Evolutionary conservation across 2,113 vertebrate species (phyloP), one percentile per base, ranked within the genome.

Genomic region (Glareola pratincola): DNA sequence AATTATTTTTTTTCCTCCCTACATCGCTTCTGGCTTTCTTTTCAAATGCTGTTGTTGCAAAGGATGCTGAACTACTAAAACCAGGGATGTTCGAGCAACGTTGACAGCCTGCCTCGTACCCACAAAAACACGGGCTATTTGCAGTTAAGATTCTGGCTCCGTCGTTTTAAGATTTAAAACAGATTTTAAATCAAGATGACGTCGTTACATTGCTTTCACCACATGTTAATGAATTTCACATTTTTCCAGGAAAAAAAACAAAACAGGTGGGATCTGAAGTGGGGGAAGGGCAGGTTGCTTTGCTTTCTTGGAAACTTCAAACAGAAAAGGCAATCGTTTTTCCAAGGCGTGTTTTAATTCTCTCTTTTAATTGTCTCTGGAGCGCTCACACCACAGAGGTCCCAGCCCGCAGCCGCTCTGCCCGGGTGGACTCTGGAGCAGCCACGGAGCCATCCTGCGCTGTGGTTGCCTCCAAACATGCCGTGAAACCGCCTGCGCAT

Each of bases 221-320:
- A 96, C 91, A 97, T 83, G 81, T 92, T 96, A 97, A 97, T 95
- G 91, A 91, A 94, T 95, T 94, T 95, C 95, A 97, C 81, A 80
- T 97, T 97, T 96, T 95, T 94, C 91, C 67, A 80, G 71, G 77
- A 32, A 39, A 34, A 62, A 74, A 57, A 85, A 5, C 68, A 76
- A 95, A 96, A 91, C 96, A 97, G 97, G 94, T 97, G 91, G 95
- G 91, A 92, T 91, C 66, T 69, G 60, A 59, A 91, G 39, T 1
- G 1, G 92, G 87, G 94, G 86, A 93, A 88, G 92, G 90, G 94
- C 64, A 86, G 30, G 63, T 76, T 76, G 77, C 57, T 91, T 83
- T 77, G 78, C 78, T 93, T 93, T 93, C 71, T 76, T 72, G 69
- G 92, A 93, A 92, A 86, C 74, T 76, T 93, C 26, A 41, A 76